Evolutionary conservation across 2,113 vertebrate genomes (phyloP).

Genomic region (Prunella fulvescens): DNA sequence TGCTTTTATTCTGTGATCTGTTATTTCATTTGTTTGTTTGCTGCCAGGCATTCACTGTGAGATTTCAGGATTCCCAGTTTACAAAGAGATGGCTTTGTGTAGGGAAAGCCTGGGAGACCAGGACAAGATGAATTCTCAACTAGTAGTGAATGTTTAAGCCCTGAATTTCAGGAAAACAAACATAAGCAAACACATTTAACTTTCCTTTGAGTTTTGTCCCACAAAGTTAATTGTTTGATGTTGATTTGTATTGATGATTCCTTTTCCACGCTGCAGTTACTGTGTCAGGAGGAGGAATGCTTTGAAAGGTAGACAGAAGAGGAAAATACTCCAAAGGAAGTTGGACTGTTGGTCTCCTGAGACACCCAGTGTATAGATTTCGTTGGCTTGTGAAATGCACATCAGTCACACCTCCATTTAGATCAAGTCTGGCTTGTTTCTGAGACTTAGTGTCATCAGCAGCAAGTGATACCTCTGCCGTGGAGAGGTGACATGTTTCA

Average conservation of each 20-base stretch:
- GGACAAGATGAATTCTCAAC: background rate
- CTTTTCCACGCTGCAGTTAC: background rate
- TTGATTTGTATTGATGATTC: slow-evolving; percentile 26
- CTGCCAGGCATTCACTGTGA: slow-evolving; percentile 18
- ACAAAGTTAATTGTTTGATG: slow-evolving; percentile 21
- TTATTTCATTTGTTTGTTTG: slow-evolving; percentile 43
- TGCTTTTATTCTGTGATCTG: slow-evolving; percentile 28
- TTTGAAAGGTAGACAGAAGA: slow-evolving; percentile 9
- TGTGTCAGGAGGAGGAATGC: background rate
- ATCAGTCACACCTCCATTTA: slow-evolving; percentile 28
- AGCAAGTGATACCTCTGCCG: background rate
- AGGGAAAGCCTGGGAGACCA: background rate
- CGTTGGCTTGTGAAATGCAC: slow-evolving; percentile 37
- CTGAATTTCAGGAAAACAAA: background rate
- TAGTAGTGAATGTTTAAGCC: background rate
- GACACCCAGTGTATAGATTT: slow-evolving; percentile 12
- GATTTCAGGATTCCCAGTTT: background rate
- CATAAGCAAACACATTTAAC: background rate
- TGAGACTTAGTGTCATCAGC: slow-evolving; percentile 43
- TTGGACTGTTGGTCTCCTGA: background rate
- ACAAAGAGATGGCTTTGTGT: background rate
- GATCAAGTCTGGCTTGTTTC: background rate
- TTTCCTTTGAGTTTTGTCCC: slow-evolving; percentile 35
- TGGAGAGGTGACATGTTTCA: background rate
- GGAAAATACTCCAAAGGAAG: background rate